A percentile compares a stretch with the other conserved stretches of the same genome.
Evolutionary conservation across 2,113 vertebrate genomes (phyloP).

Genomic region (Tor tambroides): DNA sequence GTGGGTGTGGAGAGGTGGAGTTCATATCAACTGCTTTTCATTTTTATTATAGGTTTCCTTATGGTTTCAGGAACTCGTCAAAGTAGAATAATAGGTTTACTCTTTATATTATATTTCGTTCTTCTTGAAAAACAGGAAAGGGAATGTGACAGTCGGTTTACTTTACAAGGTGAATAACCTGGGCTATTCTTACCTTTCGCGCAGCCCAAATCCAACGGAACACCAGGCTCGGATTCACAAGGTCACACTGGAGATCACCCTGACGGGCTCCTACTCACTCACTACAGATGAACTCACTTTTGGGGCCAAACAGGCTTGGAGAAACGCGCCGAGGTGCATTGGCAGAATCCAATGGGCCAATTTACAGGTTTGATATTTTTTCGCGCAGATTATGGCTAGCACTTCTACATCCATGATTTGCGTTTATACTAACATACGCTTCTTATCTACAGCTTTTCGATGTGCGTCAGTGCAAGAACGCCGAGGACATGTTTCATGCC

Average conservation of each 20-base stretch:
- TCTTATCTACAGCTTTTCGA: constrained; percentile 78
- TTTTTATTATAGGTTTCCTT: not conserved
- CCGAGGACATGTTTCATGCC: constrained; percentile 83
- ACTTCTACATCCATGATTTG: not conserved
- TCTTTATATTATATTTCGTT: not conserved
- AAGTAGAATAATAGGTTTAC: not conserved
- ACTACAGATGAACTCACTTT: constrained; percentile 82
- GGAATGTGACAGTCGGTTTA: not conserved
- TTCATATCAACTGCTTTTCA: not conserved
- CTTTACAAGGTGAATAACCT: not conserved
- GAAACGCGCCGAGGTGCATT: constrained; percentile 86
- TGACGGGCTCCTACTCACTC: constrained; percentile 82
- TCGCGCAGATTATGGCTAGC: not conserved
- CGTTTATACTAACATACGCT: not conserved
- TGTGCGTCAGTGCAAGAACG: constrained; percentile 78
- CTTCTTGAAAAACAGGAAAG: not conserved
- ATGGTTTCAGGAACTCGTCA: not conserved
- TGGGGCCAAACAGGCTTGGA: constrained; percentile 85
- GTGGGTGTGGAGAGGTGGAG: not conserved
- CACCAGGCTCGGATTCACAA: constrained; percentile 77
- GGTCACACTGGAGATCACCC: constrained; percentile 79
- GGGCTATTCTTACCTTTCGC: not conserved
- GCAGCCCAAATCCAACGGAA: constrained; percentile 76
- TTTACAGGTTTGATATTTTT: constrained; percentile 75
- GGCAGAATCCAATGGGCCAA: constrained; percentile 90